Evolutionary conservation across 2,797 vertebrate genomes (phyloP).

Genomic region (Eptatretus atami): DNA sequence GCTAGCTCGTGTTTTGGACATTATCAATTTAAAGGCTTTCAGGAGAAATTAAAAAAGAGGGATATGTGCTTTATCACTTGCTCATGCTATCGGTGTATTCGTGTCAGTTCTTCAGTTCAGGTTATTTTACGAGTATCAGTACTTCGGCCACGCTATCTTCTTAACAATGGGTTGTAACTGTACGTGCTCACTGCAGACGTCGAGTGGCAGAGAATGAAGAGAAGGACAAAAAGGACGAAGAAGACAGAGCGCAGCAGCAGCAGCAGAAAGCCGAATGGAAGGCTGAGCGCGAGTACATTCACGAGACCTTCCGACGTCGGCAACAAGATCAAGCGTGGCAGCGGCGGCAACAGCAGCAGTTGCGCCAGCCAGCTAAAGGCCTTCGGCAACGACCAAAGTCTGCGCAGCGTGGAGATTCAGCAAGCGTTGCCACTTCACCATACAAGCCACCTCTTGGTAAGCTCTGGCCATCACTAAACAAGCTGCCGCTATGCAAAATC

Average conservation of each 20-base stretch:
- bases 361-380: not conserved
- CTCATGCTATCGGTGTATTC: not conserved
- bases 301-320: not conserved
- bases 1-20: too few relatives aligned
- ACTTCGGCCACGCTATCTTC: too few relatives aligned
- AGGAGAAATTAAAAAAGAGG: not conserved
- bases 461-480: not conserved
- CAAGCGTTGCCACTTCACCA: not conserved
- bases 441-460: not conserved
- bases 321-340: constrained; percentile 3
- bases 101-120: not conserved
- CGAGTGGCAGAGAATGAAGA: too few relatives aligned
- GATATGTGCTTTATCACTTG: not conserved
- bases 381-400: not conserved
- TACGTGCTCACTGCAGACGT: too few relatives aligned
- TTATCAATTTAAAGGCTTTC: not conserved
- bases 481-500: too few relatives aligned
- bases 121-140: not conserved
- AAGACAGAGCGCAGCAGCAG: not conserved
- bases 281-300: constrained; percentile 4
- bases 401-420: constrained; percentile 1
- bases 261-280: not conserved
- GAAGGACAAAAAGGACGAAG: too few relatives aligned
- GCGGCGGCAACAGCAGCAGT: not conserved
- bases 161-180: too few relatives aligned